Evolutionary conservation across 2,797 vertebrate species (phyloP).

Genomic region (Bovichtus diacanthus): DNA sequence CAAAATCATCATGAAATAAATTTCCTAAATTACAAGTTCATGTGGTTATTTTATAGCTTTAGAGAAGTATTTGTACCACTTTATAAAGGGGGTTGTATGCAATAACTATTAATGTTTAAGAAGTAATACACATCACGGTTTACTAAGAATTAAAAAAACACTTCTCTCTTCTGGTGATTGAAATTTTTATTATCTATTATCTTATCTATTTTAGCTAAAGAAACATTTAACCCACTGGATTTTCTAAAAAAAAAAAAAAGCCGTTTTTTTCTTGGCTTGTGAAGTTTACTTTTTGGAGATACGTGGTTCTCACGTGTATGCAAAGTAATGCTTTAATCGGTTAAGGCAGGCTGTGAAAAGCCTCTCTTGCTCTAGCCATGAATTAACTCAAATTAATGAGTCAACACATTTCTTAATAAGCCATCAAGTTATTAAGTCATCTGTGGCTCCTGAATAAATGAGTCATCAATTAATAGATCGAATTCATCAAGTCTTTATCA

Average conservation of each 20-base stretch:
- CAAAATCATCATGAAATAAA: slow-evolving; percentile 59
- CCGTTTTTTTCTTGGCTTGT: background rate
- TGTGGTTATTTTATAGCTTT: background rate
- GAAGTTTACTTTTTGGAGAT: too few species aligned
- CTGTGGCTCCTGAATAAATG: background rate
- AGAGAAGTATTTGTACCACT: background rate
- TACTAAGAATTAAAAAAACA: background rate
- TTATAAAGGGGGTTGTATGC: background rate
- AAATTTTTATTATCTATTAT: background rate
- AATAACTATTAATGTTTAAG: background rate
- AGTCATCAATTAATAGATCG: background rate
- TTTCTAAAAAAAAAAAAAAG: background rate
- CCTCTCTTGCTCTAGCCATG: background rate
- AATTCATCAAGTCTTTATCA: background rate
- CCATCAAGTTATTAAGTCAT: background rate
- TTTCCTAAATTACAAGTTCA: slow-evolving; percentile 8
- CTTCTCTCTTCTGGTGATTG: background rate
- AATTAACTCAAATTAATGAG: background rate
- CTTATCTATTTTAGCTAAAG: background rate
- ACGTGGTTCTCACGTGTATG: background rate
- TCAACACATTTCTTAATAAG: background rate
- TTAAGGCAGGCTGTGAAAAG: background rate
- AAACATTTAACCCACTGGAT: background rate
- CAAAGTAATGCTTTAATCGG: background rate
- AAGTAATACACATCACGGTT: background rate